These are phyloP conservation scores for Zaprionus ornatus DNA, from an alignment of 1,140 invertebrate species.

Conservation along the genomic window DNA sequence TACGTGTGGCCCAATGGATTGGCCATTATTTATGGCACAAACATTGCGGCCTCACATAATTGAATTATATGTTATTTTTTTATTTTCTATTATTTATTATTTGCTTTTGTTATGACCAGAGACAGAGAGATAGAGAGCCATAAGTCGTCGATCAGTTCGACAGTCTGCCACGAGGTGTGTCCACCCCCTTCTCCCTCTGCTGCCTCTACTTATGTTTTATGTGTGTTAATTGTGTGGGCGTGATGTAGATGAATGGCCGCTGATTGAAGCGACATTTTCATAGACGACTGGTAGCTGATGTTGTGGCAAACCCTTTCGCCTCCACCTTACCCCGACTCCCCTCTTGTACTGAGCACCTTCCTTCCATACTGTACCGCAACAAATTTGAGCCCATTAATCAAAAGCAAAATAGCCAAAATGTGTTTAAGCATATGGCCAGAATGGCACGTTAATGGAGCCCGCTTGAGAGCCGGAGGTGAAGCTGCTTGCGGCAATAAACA, in stretches of 20 bases:
- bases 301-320: neutral
- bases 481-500: constrained; percentile 6
- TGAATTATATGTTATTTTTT: constrained; percentile 74
- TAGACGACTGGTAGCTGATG: constrained; percentile 20
- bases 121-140: neutral
- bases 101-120: constrained; percentile 14
- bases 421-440: constrained; percentile 15
- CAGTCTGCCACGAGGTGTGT: constrained; percentile 40
- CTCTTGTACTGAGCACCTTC: neutral
- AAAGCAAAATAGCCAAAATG: constrained; percentile 30
- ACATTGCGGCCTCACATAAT: constrained; percentile 73
- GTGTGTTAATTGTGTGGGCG: constrained; percentile 75
- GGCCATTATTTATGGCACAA: constrained; percentile 72
- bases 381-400: constrained; percentile 48
- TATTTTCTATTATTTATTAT: constrained; percentile 16
- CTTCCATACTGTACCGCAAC: neutral
- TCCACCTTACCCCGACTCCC: neutral
- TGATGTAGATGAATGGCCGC: constrained; percentile 74
- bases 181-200: neutral
- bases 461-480: constrained; percentile 1
- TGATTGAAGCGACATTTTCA: constrained; percentile 60
- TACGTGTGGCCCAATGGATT: constrained; percentile 29
- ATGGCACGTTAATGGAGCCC: constrained; percentile 26
- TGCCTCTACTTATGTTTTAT: constrained; percentile 22
- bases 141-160: neutral